Evolutionary conservation across 2,113 vertebrate species (phyloP), one percentile per base, ranked within the genome.

Genomic region (Epinephelus moara): DNA sequence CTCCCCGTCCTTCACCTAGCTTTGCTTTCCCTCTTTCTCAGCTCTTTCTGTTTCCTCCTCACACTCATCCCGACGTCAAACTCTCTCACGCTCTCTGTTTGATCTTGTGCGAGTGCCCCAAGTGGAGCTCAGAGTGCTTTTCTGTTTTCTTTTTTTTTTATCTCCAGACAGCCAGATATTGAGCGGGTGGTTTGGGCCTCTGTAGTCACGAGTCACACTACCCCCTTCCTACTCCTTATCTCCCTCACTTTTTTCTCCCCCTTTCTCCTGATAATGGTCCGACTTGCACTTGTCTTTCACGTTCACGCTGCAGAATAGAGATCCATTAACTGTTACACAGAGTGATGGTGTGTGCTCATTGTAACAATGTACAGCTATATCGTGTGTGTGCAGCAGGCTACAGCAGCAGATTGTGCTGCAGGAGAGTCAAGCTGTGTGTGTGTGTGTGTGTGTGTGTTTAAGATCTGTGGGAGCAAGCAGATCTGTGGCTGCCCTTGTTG

Each of bases 11-110:
- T 84, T 64, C 18, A 57, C 33, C 27, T 75, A 63, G 1, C 68
- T 83, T 86, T 25, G 14, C n/a, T 52, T 50, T 61, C 45, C 23
- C 21, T 50, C 17, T 49, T 69, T 18, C 75, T 73, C 53, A 9
- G 25, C 47, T 71, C 17, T 33, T 33, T 17, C 6, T 52, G 47
- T 62, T 60, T 76, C 57, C 55, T 63, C 25, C 27, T 72, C 57
- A 33, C 50, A 67, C 55, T 80, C 63, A 62, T 66, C 63, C 23
- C 73, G 21, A 4, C 9, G 1, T 71, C 62, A 69, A 17, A 60
- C 40, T 85, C 78, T 88, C 81, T 61, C 56, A 30, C 37, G 14
- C 62, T 86, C 70, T 74, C 55, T 83, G 77, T 88, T 86, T 90
- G 82, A 92, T 89, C 89, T 85, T 70, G 49, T 70, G 59, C 0